Conservation (phyloP, 2,797 vertebrate genomes). For the Siniperca obscura region DNA sequence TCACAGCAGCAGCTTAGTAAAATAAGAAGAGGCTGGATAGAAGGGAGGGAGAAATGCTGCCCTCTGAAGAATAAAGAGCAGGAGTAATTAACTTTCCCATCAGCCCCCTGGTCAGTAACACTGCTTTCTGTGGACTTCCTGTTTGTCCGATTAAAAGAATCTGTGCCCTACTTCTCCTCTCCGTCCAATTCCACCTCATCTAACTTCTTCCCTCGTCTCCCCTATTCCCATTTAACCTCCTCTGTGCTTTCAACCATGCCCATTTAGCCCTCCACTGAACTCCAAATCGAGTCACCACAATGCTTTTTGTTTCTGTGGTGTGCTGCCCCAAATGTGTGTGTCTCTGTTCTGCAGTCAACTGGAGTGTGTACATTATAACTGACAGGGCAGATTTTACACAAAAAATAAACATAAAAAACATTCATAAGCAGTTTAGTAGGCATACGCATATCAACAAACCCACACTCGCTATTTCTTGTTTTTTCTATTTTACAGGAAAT, state of each 20-base stretch:
- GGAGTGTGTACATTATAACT: neutral
- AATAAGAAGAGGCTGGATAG: conserved; percentile 40
- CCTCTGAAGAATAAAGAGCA: conserved; percentile 47
- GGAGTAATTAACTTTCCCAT: conserved; percentile 65
- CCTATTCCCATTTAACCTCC: conserved; percentile 29
- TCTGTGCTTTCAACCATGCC: conserved; percentile 23
- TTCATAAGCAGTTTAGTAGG: neutral
- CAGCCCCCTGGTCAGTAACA: conserved; percentile 44
- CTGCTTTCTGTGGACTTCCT: conserved; percentile 33
- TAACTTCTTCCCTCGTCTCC: conserved; percentile 13
- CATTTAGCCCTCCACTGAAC: conserved; percentile 51
- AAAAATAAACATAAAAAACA: neutral
- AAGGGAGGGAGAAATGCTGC: conserved; percentile 16
- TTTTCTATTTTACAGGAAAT: neutral
- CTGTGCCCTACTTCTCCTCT: conserved; percentile 42
- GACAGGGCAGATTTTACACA: conserved; percentile 1
- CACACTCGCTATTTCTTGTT: neutral
- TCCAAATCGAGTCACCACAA: conserved; percentile 16
- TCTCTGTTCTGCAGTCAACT: neutral
- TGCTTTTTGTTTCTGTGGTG: conserved; percentile 15
- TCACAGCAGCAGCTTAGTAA: conserved; percentile 65
- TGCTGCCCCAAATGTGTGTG: conserved; percentile 5
- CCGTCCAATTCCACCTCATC: conserved; percentile 18
- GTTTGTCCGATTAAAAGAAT: conserved; percentile 44
- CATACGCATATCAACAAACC: conserved; percentile 1